These are phyloP conservation scores for Enteromius anoplus DNA, from an alignment of 2,797 vertebrate species.

Conservation along the genomic window DNA sequence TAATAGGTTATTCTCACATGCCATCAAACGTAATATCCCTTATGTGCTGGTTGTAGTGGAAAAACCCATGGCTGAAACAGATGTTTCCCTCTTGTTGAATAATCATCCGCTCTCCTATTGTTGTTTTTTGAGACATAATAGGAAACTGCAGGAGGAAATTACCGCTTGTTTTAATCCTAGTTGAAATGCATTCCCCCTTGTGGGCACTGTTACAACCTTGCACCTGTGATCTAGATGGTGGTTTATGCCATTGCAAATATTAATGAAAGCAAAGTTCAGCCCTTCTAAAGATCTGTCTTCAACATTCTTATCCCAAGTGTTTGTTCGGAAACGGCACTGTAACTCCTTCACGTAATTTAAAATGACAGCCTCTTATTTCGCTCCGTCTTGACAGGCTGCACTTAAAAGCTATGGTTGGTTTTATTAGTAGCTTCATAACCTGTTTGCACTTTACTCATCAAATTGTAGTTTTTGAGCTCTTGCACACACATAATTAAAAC, in stretches of 20 bases:
- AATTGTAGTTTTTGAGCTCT: constrained; percentile 40
- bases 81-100: constrained; percentile 57
- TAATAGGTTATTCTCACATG: not conserved
- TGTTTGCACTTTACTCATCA: constrained; percentile 36
- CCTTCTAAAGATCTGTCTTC: not conserved
- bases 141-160: constrained; percentile 58
- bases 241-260: not conserved
- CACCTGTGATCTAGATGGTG: not conserved
- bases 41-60: constrained; percentile 32
- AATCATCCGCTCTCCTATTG: constrained; percentile 34
- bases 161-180: constrained; percentile 52
- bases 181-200: constrained; percentile 38
- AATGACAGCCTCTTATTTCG: constrained; percentile 30
- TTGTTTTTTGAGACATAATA: constrained; percentile 55
- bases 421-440: constrained; percentile 16
- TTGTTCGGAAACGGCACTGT: not conserved
- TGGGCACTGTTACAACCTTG: constrained; percentile 19
- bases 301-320: not conserved
- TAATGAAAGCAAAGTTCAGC: not conserved
- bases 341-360: not conserved
- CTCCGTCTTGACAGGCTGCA: constrained; percentile 11
- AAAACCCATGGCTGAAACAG: constrained; percentile 38
- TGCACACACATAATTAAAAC: constrained; percentile 51
- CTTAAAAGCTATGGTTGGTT: constrained; percentile 15
- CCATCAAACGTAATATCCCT: constrained; percentile 2